Evolutionary conservation across 2,113 vertebrate species (phyloP), one percentile per base, ranked within the genome.

Genomic region (Percopsis transmontana): DNA sequence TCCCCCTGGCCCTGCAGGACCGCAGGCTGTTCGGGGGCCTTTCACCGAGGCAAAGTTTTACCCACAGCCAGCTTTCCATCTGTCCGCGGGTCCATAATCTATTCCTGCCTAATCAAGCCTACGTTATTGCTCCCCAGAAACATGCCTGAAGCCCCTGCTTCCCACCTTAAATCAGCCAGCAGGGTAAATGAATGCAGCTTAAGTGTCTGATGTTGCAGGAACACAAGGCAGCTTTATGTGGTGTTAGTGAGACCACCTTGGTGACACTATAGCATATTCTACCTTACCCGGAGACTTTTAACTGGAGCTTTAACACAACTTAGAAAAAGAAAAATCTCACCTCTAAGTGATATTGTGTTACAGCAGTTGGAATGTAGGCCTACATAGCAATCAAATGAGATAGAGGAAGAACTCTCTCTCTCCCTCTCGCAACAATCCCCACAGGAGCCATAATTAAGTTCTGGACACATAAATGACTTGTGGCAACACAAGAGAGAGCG

Each of bases 61-160:
- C 15, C 23, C 64, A 1, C 62, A 79, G 70, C 61, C 62, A 55
- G 77, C 65, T 74, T 62, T 89, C 90, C 89, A 92, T 92, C 90
- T 92, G 90, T 84, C 85, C 42, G 76, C 42, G 41, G 63, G 81
- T 58, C 72, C 48, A 23, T 55, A 50, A 77, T 66, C 73, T 72
- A 72, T 91, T 80, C 55, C 79, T 87, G 90, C 56, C 70, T 86
- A 91, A 90, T 91, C 87, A 86, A 79, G 89, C 90, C 61, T 40
- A 87, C 58, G 56, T 91, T 90, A 92, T 86, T 62, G 81, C 84
- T 85, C 81, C 77, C 70, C 74, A 47, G 77, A 39, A 74, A 77
- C 79, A 68, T 38, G 62, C 68, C 41, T 54, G 19, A 57, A 63
- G 61, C 44, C 69, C 68, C 65, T 39, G 27, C 62, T 82, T 85